These are phyloP conservation scores for Oncopodura yosiiana DNA, from an alignment of 1,140 invertebrate genomes.

Conservation along the genomic window DNA sequence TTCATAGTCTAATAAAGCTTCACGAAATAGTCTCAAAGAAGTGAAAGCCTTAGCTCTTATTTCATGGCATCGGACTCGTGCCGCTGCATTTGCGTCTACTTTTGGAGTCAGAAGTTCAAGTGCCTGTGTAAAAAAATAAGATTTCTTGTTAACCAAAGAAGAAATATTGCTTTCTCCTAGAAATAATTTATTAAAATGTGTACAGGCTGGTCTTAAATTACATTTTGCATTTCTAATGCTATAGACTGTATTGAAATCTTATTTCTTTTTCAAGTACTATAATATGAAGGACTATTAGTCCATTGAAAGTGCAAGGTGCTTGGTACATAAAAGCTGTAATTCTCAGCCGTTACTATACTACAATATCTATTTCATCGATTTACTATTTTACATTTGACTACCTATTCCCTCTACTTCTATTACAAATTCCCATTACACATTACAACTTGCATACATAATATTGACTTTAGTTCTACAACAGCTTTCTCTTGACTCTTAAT, in stretches of 20 bases:
- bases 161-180: not conserved
- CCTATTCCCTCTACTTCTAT: no score
- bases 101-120: slow-evolving; percentile 60
- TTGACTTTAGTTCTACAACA: no score
- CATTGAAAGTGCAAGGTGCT: no score
- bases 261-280: not conserved
- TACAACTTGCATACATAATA: no score
- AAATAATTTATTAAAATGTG: not conserved
- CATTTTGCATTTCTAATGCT: no score
- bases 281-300: not conserved
- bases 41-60: slow-evolving; percentile 60
- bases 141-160: not conserved
- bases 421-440: no score
- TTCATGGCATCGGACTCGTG: slow-evolving; percentile 57
- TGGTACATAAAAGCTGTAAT: no score
- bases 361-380: no score
- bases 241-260: not conserved
- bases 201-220: no score
- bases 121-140: slow-evolving; percentile 44
- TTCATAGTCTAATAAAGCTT: slow-evolving; percentile 64
- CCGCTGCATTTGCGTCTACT: slow-evolving; percentile 57
- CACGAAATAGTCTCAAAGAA: slow-evolving; percentile 55
- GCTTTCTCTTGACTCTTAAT: no score
- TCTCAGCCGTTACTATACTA: no score
- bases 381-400: no score